phyloP scores from a whole-genome alignment of 2,113 vertebrate genomes.

The Jacana jacana region DNA sequence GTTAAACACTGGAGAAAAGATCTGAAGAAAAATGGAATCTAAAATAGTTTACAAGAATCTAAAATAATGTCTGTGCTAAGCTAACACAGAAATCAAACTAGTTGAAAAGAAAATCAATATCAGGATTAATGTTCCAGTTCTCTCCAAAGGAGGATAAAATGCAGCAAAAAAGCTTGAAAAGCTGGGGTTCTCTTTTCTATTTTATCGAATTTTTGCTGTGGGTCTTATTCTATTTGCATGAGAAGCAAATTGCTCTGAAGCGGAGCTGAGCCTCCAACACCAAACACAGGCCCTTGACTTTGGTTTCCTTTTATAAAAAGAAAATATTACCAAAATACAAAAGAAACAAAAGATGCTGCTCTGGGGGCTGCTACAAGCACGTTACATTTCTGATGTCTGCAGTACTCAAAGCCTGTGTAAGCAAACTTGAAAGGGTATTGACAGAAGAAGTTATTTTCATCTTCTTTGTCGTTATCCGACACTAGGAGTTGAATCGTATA shows the following conservation, averaged over 20 bases:
- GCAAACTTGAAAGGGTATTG: neutral
- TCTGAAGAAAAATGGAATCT: neutral
- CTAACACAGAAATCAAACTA: neutral
- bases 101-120: neutral
- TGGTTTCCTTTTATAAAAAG: neutral
- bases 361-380: fast-evolving
- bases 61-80: neutral
- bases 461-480: neutral
- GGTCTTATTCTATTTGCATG: neutral
- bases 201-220: neutral
- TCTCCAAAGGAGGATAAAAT: neutral
- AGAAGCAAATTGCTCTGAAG: neutral
- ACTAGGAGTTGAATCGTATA: neutral
- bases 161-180: neutral
- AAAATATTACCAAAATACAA: neutral
- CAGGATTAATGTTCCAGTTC: neutral
- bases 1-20: neutral
- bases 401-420: neutral
- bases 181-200: neutral
- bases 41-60: neutral
- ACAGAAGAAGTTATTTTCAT: conserved; percentile 5
- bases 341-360: neutral
- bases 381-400: neutral
- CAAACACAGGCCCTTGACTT: neutral
- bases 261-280: neutral